Conservation (phyloP, 1,140 invertebrate species). For the Cyclargus thomasi region DNA sequence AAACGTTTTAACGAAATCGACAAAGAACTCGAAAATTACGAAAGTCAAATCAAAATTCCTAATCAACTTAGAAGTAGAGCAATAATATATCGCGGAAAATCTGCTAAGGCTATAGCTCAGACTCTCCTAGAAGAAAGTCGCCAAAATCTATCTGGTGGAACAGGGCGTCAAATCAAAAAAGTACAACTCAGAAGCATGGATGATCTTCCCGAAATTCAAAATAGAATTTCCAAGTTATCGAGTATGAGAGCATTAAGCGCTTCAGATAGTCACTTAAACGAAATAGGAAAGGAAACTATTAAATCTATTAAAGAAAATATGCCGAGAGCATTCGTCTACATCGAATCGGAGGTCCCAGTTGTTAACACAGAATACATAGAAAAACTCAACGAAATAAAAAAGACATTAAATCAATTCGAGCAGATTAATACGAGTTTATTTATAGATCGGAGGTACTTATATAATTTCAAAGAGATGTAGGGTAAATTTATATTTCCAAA, state of each 20-base stretch:
- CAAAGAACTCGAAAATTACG: slow-evolving; percentile 72
- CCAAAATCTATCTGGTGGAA: slow-evolving; percentile 69
- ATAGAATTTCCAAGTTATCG: slow-evolving; percentile 24
- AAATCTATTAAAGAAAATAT: slow-evolving; percentile 41
- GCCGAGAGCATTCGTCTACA: slow-evolving; percentile 53
- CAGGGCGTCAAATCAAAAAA: slow-evolving; percentile 32
- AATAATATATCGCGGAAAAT: slow-evolving; percentile 79
- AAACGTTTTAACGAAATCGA: slow-evolving; percentile 67
- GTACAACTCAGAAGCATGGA: slow-evolving; percentile 22
- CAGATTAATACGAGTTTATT: slow-evolving; percentile 77
- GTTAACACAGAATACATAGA: slow-evolving; percentile 75
- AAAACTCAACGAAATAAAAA: slow-evolving; percentile 76
- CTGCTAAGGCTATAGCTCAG: slow-evolving; percentile 82
- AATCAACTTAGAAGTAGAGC: slow-evolving; percentile 80
- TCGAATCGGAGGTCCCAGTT: slow-evolving; percentile 51
- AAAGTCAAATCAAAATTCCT: slow-evolving; percentile 70
- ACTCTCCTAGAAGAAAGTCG: slow-evolving; percentile 78
- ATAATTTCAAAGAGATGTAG: not conserved
- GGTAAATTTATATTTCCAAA: no score
- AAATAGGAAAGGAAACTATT: slow-evolving; percentile 41
- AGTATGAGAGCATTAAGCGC: slow-evolving; percentile 34
- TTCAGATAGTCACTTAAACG: slow-evolving; percentile 35
- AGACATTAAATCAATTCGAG: slow-evolving; percentile 79
- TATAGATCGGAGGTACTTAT: slow-evolving; percentile 79
- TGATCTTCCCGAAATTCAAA: slow-evolving; percentile 27